These are phyloP conservation scores for Odontocolon sp. DNA, from an alignment of 2,888 invertebrate species.

Conservation along the genomic window DNA sequence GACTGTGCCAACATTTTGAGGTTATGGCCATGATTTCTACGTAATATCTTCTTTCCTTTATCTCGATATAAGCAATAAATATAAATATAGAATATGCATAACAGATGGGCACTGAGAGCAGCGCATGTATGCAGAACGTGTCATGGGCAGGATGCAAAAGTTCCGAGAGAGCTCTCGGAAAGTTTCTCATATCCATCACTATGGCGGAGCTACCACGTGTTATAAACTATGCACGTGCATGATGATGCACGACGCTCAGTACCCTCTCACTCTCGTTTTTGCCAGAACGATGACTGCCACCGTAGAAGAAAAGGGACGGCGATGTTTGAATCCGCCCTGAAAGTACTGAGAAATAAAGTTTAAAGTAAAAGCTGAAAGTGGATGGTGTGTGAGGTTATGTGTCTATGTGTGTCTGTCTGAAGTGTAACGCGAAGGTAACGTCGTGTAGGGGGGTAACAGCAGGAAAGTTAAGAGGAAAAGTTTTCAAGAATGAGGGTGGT, in stretches of 20 bases:
- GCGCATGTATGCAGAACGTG: slow-evolving; percentile 12
- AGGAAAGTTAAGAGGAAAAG: slow-evolving; percentile 12
- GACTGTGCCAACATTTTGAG: too few species aligned
- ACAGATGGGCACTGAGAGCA: slow-evolving; percentile 10
- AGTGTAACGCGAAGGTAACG: slow-evolving; percentile 20
- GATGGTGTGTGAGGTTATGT: neutral
- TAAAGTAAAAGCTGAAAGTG: slow-evolving; percentile 46
- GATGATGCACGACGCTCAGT: slow-evolving; percentile 47
- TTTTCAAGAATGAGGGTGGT: slow-evolving; percentile 41
- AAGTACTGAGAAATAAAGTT: slow-evolving; percentile 33
- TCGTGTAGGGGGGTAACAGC: neutral
- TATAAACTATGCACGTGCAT: slow-evolving; percentile 55
- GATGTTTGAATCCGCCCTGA: slow-evolving; percentile 8
- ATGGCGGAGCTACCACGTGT: slow-evolving; percentile 17
- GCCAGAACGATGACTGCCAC: slow-evolving; percentile 18
- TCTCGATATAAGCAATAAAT: slow-evolving; percentile 14
- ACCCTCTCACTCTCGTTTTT: neutral
- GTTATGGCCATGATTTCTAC: slow-evolving; percentile 9
- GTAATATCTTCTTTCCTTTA: neutral
- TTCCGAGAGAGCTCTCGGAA: slow-evolving; percentile 18
- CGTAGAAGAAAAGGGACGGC: slow-evolving; percentile 31
- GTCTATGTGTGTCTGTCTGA: neutral
- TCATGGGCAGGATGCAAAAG: slow-evolving; percentile 3
- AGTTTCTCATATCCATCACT: slow-evolving; percentile 50
- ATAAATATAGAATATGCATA: slow-evolving; percentile 10